Percentiles rank a stretch among this genome's conserved stretches.
phyloP scores from a whole-genome alignment of 2,797 vertebrate species.

The Microhierax caerulescens region DNA sequence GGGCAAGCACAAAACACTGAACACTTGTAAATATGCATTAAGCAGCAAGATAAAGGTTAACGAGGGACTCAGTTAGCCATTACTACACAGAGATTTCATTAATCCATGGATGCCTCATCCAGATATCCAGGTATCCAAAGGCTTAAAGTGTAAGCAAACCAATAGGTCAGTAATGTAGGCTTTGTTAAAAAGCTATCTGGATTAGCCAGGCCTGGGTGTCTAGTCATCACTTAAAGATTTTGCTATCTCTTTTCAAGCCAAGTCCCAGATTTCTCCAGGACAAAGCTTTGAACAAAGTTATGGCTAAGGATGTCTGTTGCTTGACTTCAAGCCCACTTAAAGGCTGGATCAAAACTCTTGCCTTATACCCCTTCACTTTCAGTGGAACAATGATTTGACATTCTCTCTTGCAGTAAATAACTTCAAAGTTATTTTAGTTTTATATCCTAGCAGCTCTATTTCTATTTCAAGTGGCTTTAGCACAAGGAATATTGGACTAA shows the following conservation, averaged over 20 bases:
- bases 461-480: background rate
- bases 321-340: background rate
- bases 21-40: background rate
- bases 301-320: background rate
- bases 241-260: background rate
- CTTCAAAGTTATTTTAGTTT: background rate
- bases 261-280: background rate
- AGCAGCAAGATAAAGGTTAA: background rate
- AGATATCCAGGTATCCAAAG: background rate
- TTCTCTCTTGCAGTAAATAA: background rate
- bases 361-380: background rate
- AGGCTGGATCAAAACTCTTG: background rate
- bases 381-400: background rate
- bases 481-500: background rate
- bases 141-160: slow-evolving; percentile 1
- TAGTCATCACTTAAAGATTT: background rate
- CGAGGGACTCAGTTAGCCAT: background rate
- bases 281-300: background rate
- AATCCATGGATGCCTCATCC: background rate
- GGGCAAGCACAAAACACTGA: background rate
- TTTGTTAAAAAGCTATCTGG: background rate
- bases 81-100: background rate
- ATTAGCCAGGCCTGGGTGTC: background rate
- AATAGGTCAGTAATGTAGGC: background rate
- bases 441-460: background rate